Percentiles rank a stretch among this genome's conserved stretches.
phyloP scores from a whole-genome alignment of 2,888 invertebrate species.

The Aelia acuminata region DNA sequence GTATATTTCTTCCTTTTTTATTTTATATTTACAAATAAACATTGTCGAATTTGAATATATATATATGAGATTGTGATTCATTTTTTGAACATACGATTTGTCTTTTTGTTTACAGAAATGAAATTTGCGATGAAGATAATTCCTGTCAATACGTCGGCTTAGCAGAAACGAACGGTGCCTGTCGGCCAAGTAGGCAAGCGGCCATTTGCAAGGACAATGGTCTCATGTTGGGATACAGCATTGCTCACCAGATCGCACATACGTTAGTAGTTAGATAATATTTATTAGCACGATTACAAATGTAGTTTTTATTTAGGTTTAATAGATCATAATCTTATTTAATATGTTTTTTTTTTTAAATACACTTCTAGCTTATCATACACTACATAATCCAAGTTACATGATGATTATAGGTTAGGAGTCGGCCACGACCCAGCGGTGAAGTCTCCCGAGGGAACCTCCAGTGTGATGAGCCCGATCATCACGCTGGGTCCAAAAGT shows the following conservation, averaged over 20 bases:
- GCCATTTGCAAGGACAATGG: constrained; percentile 75
- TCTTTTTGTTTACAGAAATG: constrained; percentile 69
- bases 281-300: background rate
- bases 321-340: too few species aligned
- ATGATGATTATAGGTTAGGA: constrained; percentile 69
- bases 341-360: too few species aligned
- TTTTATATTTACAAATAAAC: background rate
- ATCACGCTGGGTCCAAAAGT: constrained; percentile 72
- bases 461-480: constrained; percentile 75
- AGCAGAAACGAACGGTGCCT: constrained; percentile 31
- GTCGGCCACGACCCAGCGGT: constrained; percentile 70
- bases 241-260: constrained; percentile 80
- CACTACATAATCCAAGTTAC: too few species aligned
- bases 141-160: constrained; percentile 36
- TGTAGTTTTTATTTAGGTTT: too few species aligned
- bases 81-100: background rate
- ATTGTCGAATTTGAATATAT: background rate
- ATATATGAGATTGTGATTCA: background rate
- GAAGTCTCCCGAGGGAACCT: constrained; percentile 69
- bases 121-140: constrained; percentile 70
- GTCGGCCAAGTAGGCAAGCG: constrained; percentile 7
- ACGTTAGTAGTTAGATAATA: constrained; percentile 72
- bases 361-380: too few species aligned
- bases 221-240: constrained; percentile 76
- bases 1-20: too few species aligned